Evolutionary conservation across 1,140 invertebrate species (phyloP).

Genomic region (Euschistus heros): DNA sequence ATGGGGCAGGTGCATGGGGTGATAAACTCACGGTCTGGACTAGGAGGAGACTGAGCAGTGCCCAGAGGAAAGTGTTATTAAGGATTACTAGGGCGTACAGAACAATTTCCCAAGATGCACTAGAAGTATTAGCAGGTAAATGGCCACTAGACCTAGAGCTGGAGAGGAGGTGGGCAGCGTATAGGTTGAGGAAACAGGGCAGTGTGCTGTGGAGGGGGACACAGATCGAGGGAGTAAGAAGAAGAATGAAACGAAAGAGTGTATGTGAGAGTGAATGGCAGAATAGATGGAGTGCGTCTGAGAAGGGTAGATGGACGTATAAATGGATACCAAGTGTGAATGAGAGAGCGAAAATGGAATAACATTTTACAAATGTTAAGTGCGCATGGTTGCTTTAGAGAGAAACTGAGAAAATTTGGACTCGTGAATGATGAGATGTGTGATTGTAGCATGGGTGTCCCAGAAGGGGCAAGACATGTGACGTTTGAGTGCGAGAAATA

Average conservation of each 20-base stretch:
- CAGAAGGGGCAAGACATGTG: not conserved
- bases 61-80: not conserved
- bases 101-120: not conserved
- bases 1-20: not conserved
- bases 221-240: not conserved
- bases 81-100: not conserved
- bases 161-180: not conserved
- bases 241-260: not conserved
- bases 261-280: not conserved
- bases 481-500: not conserved
- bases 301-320: not conserved
- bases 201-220: not conserved
- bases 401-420: not conserved
- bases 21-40: too few relatives aligned
- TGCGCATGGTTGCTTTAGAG: not conserved
- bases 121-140: not conserved
- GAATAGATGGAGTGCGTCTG: not conserved
- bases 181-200: not conserved
- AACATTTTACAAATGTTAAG: not conserved
- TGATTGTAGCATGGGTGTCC: not conserved
- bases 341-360: not conserved
- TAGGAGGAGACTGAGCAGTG: not conserved
- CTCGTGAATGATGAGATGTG: not conserved
- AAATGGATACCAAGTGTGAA: not conserved
- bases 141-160: not conserved